Evolutionary conservation across 2,797 vertebrate species (phyloP).

Genomic region (Lepilemur ruficaudatus): DNA sequence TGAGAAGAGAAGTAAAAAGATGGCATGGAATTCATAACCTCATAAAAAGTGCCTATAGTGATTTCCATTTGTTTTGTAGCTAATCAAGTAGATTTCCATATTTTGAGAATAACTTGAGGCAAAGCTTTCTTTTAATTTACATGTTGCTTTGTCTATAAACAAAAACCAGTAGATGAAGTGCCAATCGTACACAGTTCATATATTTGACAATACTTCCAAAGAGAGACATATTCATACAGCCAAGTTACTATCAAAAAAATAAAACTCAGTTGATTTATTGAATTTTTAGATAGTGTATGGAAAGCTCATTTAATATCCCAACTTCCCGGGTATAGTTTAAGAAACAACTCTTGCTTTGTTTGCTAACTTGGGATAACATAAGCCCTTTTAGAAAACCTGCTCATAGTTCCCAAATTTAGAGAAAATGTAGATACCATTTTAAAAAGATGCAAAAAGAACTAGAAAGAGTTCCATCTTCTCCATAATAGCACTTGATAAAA

Average conservation of each 20-base stretch:
- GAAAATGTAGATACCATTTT: background rate
- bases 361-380: background rate
- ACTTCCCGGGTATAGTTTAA: background rate
- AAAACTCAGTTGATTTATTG: background rate
- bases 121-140: background rate
- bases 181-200: background rate
- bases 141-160: background rate
- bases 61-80: background rate
- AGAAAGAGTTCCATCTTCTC: background rate
- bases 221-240: background rate
- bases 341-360: background rate
- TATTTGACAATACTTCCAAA: slow-evolving; percentile 1
- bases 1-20: background rate
- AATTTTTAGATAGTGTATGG: background rate
- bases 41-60: background rate
- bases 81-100: background rate
- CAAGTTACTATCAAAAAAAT: background rate
- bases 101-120: background rate
- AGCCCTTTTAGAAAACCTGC: background rate
- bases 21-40: background rate
- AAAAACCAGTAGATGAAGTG: background rate
- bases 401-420: background rate
- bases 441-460: background rate
- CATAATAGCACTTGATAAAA: background rate
- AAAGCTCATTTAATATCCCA: background rate